Conservation (phyloP, 2,113 vertebrate genomes). For the Neodon shergylaensis region DNA sequence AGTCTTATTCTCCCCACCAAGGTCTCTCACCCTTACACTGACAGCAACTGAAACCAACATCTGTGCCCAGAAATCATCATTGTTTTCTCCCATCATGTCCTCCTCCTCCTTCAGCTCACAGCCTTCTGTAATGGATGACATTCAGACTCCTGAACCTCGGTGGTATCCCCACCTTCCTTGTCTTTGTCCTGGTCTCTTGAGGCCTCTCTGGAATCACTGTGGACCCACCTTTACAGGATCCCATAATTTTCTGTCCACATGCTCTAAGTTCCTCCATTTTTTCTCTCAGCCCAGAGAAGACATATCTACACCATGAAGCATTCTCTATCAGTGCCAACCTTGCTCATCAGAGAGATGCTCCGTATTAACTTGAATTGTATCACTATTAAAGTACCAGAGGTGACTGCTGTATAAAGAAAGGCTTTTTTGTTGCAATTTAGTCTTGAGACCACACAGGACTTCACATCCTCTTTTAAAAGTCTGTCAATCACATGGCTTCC, state of each 20-base stretch:
- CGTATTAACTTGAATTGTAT: not conserved
- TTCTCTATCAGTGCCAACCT: not conserved
- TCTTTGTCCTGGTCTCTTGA: not conserved
- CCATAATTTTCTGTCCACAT: not conserved
- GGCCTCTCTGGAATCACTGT: not conserved
- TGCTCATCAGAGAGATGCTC: not conserved
- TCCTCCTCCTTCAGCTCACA: not conserved
- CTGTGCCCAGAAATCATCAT: not conserved
- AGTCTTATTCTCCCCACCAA: not conserved
- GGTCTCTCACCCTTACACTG: not conserved
- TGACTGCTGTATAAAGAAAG: not conserved
- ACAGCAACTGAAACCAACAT: not conserved
- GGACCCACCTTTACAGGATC: not conserved
- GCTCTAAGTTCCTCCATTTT: not conserved
- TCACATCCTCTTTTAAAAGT: not conserved
- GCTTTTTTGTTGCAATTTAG: not conserved
- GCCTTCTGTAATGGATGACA: not conserved
- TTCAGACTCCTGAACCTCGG: not conserved
- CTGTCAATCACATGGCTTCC: not conserved
- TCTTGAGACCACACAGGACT: not conserved
- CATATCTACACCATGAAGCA: not conserved
- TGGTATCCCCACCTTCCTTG: not conserved
- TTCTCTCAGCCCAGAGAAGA: too few relatives aligned
- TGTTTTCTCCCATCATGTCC: not conserved
- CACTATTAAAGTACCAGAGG: not conserved